Base-by-base conservation (phyloP, 2,113 vertebrate species). In the Pangasianodon gigas region DNA sequence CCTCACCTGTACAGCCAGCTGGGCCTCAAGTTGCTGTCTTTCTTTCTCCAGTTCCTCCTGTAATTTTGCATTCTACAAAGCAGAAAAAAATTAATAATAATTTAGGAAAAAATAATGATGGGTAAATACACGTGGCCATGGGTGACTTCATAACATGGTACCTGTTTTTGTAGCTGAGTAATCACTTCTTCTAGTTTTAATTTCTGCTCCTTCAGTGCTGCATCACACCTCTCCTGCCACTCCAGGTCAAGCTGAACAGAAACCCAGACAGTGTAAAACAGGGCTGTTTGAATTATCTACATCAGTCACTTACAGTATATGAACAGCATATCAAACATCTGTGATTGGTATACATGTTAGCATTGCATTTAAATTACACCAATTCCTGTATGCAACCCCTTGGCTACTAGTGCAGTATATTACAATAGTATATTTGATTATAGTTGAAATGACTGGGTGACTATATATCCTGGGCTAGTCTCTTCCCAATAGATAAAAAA, bases 131-230 rank as follows among this genome's bases (percentile, higher is more conserved):
- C 16, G 44, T 32, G 69, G 10, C 62, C 19, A n/a, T n/a, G 1
- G 14, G 11, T n/a, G 11, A 51, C 56, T 46, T 19, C 41, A 14
- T 6, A 21, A 46, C 21, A 37, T 51, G 29, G 19, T 88, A 96
- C 97, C 96, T 96, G 95, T 75, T 96, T 94, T 83, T 96, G 95
- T 87, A 97, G 94, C 37, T 93, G 94, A 44, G 93, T 82, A 86
- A 96, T n/a, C 71, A 92, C 92, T 91, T 95, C 93, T 91, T 95
- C 94, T 56, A 94, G 91, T 80, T 93, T 86, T 0, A 96, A 95
- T 79, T 94, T 95, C 88, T 94, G 94, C 87, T 96, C 96, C 84
- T 92, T 94, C 90, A 94, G 94, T 74, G 95, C 94, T 8, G 92
- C 93, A 0, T 21, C 3, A 0, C 96, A 96, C 79, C 94, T 93